Conservation (phyloP, 2,888 invertebrate species). For the Herminia tarsipennalis region DNA sequence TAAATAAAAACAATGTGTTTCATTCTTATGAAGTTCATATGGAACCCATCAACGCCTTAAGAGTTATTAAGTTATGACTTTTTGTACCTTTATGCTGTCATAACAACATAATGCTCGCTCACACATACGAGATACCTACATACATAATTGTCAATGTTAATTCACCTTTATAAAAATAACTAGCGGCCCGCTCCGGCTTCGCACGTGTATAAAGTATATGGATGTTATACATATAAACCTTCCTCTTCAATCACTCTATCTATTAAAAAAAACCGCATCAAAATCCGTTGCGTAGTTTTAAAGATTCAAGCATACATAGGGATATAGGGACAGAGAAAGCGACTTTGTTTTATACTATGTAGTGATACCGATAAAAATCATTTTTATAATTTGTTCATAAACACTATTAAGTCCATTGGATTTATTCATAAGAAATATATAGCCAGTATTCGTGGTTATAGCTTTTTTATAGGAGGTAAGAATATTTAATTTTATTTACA, state of each 20-base stretch:
- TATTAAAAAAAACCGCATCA: too few species aligned
- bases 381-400: conserved; percentile 12
- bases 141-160: neutral
- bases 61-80: conserved; percentile 32
- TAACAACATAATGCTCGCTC: neutral
- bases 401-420: conserved; percentile 8
- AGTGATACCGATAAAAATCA: too few species aligned
- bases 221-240: too few species aligned
- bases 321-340: too few species aligned
- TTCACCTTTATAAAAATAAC: neutral
- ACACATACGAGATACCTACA: neutral
- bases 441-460: conserved; percentile 5
- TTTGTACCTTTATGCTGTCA: conserved; percentile 11
- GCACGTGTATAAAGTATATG: too few species aligned
- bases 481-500: conserved; percentile 23
- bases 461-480: conserved; percentile 11
- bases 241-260: too few species aligned
- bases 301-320: too few species aligned
- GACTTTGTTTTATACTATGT: too few species aligned
- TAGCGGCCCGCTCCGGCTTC: too few species aligned
- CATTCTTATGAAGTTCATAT: conserved; percentile 22
- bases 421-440: conserved; percentile 16
- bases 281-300: too few species aligned
- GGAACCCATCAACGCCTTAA: conserved; percentile 23
- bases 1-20: conserved; percentile 37